Evolutionary conservation across 1,140 invertebrate genomes (phyloP).

Genomic region (Temnothorax nylanderi): DNA sequence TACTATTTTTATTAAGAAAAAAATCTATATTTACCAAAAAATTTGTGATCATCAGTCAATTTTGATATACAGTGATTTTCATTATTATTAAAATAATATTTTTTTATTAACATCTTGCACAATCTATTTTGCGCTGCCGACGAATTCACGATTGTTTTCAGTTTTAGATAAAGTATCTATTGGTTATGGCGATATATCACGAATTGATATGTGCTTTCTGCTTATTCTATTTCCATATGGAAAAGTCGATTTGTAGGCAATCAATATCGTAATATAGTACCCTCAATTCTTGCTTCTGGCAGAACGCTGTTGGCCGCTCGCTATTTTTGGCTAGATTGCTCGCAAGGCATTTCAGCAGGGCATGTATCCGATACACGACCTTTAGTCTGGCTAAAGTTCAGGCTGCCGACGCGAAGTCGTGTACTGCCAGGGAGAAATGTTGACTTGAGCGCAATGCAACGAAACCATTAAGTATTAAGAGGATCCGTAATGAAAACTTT

Average conservation of each 20-base stretch:
- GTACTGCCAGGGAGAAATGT: constrained; percentile 17
- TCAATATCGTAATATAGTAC: constrained; percentile 32
- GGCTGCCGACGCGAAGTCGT: constrained; percentile 73
- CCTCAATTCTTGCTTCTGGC: constrained; percentile 26
- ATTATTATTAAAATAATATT: background rate
- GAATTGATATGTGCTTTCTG: background rate
- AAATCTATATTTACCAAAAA: background rate
- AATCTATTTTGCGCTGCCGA: background rate
- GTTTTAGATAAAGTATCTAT: constrained; percentile 1
- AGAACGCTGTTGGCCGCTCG: constrained; percentile 61
- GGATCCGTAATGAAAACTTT: background rate
- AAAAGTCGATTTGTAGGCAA: constrained; percentile 32
- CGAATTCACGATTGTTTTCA: background rate
- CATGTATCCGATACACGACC: constrained; percentile 74
- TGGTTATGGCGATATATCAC: background rate
- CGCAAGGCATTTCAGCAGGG: constrained; percentile 69
- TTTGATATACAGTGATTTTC: background rate
- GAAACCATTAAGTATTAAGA: constrained; percentile 27
- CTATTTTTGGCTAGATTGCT: constrained; percentile 76
- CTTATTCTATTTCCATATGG: background rate
- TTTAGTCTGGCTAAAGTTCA: constrained; percentile 75
- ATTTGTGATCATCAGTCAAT: background rate
- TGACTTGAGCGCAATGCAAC: constrained; percentile 9
- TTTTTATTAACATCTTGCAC: background rate
- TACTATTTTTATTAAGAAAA: background rate